Evolutionary conservation across 1,140 invertebrate species (phyloP), one percentile per base, ranked within the genome.

Genomic region (Drosophila busckii): DNA sequence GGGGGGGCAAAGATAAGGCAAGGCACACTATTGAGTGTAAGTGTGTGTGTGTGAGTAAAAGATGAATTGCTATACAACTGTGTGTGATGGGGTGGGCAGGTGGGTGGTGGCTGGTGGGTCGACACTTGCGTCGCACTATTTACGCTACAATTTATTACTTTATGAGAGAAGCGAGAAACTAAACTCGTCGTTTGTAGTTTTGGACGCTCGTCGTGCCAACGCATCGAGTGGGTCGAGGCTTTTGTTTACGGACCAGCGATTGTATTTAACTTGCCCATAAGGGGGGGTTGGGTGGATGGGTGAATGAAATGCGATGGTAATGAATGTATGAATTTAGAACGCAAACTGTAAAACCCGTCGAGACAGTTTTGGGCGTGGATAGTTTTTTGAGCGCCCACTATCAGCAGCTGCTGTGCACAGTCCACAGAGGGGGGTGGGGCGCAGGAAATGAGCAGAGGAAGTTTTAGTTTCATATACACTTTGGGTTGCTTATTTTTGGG

Each of bases 101-200:
- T 9, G 35, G 15, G 7, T 26, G 19, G 22, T 34, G 12, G 38
- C 65, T 42, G 37, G 26, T 45, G 28, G 44, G 58, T 75, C 55
- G 64, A 82, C 73, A 71, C 62, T 80, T 68, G 63, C 53, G 63
- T 67, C 71, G 63, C 75, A 80, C 75, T 80, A 80, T 80, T 80
- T 82, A 80, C 62, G 75, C 54, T 82, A 84, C 76, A 71, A 84
- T 84, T 84, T 84, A 84, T 84, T 84, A 84, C 80, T 84, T 84
- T 84, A 75, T 84, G 82, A 75, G 69, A 68, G 65, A n/a, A n/a
- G n/a, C n/a, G 58, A 53, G 42, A 41, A 29, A 22, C 6, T 23
- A 32, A 84, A 69, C 64, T 70, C 60, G 40, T 53, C 37, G 28
- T 17, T 9, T 34, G 16, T 32, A 12, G 15, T 25, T 23, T 20